Base-by-base conservation (phyloP, 2,888 invertebrate genomes). In the Mycalesis mineus region DNA sequence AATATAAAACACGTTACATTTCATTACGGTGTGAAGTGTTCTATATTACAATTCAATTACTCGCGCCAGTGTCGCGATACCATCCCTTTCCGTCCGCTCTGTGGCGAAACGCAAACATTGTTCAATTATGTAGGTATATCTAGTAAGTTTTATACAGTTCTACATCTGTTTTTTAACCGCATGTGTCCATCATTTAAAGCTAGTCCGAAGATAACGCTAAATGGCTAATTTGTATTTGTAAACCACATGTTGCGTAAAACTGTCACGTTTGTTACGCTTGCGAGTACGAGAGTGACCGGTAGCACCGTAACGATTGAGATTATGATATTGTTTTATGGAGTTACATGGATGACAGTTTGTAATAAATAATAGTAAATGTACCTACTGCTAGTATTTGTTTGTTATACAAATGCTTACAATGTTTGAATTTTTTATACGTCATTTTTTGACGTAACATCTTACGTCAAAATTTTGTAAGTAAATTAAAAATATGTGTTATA, bases 151-250 rank as follows among this genome's bases (percentile, higher is more conserved):
- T 14, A 11, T 41, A 8, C 22, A 22, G 14, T 41, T 69, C 60
- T 73, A 69, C 60, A 61, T 72, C 71, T 65, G 58, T 64, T 73
- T 60, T 71, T 63, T 71, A 72, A 74, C 69, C 73, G 68, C 71
- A 68, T 69, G 67, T 68, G 71, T 73, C 75, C 68, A 74, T 72
- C 65, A 73, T 63, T 71, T 67, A 57, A 68, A 76, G 72, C 75
- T 61, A 69, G 77, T 73, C 68, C 52, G 68, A 68, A 78, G 82
- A 86, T 86, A 84, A 78, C 77, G 71, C 76, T 85, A 86, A 87
- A 85, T 73, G 77, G 77, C 72, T 85, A 86, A 87, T 86, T 85
- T 83, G 80, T 82, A 78, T 75, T 73, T 75, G 78, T 79, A 77
- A 73, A 71, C 70, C 71, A 73, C 68, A 72, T 69, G 74, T 85